Evolutionary conservation across 2,797 vertebrate species (phyloP).

Genomic region (Sebastiscus tertius): DNA sequence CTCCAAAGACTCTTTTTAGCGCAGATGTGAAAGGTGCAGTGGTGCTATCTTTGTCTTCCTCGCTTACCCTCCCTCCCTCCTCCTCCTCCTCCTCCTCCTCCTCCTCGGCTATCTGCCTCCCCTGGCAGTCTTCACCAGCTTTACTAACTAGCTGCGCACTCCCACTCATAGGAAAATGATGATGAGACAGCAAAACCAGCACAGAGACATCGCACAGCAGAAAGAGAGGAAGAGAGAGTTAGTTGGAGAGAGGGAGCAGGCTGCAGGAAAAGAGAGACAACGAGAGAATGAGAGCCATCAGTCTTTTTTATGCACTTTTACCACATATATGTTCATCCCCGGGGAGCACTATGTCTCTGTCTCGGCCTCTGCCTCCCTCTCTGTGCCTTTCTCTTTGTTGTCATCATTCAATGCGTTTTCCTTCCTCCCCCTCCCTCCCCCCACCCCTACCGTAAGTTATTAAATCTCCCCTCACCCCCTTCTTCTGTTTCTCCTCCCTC

Average conservation of each 20-base stretch:
- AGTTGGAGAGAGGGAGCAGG: background rate
- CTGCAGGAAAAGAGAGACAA: slow-evolving; percentile 45
- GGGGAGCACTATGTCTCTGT: slow-evolving; percentile 60
- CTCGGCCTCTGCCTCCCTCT: slow-evolving; percentile 41
- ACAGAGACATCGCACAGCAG: slow-evolving; percentile 58
- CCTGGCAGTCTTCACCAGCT: slow-evolving; percentile 58
- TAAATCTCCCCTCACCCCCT: slow-evolving; percentile 54
- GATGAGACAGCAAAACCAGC: slow-evolving; percentile 80
- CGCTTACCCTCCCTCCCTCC: background rate
- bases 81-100: background rate
- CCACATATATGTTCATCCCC: slow-evolving; percentile 69
- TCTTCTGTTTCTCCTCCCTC: slow-evolving; percentile 29
- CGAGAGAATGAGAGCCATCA: slow-evolving; percentile 67
- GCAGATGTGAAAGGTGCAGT: slow-evolving; percentile 70
- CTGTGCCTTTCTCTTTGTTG: slow-evolving; percentile 46
- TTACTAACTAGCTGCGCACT: slow-evolving; percentile 73
- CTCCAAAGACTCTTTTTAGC: slow-evolving; percentile 69
- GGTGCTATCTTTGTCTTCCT: slow-evolving; percentile 69
- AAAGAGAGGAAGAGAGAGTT: slow-evolving; percentile 1
- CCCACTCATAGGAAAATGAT: slow-evolving; percentile 75
- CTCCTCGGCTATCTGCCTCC: slow-evolving; percentile 30
- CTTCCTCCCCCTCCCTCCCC: background rate
- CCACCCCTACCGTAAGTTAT: slow-evolving; percentile 50
- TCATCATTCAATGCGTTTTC: slow-evolving; percentile 62
- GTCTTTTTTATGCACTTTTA: slow-evolving; percentile 72